phyloP scores from a whole-genome alignment of 2,888 invertebrate genomes.

The Shargacucullia verbasci region DNA sequence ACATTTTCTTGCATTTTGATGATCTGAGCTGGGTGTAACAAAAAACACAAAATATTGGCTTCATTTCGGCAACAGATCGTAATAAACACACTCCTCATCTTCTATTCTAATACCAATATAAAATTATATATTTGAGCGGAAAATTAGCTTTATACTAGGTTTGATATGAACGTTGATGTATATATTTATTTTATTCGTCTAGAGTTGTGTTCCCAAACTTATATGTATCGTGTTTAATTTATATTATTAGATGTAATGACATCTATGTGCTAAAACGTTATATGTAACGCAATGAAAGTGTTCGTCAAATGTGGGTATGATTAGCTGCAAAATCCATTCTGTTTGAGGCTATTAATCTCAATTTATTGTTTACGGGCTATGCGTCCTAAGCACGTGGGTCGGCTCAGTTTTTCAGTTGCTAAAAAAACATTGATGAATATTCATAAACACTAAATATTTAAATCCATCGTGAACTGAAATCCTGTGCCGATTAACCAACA shows the following conservation, averaged over 20 bases:
- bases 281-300: constrained; percentile 87
- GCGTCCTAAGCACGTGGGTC: constrained; percentile 78
- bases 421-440: constrained; percentile 27
- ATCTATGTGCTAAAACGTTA: constrained; percentile 88
- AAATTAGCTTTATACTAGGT: constrained; percentile 81
- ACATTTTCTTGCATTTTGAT: constrained; percentile 64
- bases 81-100: constrained; percentile 75
- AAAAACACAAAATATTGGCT: constrained; percentile 79
- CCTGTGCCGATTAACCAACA: constrained; percentile 74
- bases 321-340: constrained; percentile 82
- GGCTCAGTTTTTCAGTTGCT: constrained; percentile 73
- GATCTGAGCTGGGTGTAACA: constrained; percentile 88
- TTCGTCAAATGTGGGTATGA: constrained; percentile 83
- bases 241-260: constrained; percentile 81
- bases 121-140: constrained; percentile 73
- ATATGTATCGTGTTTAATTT: constrained; percentile 79
- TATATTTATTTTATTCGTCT: constrained; percentile 77
- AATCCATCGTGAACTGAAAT: constrained; percentile 66
- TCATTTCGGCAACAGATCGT: constrained; percentile 89
- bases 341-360: constrained; percentile 75
- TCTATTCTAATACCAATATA: constrained; percentile 66
- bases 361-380: constrained; percentile 74
- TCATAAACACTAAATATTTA: constrained; percentile 28
- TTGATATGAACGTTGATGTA: constrained; percentile 78
- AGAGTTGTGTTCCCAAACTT: constrained; percentile 69